These are phyloP conservation scores for Arrhopalites spinosus DNA, from an alignment of 2,888 invertebrate species.

Conservation along the genomic window DNA sequence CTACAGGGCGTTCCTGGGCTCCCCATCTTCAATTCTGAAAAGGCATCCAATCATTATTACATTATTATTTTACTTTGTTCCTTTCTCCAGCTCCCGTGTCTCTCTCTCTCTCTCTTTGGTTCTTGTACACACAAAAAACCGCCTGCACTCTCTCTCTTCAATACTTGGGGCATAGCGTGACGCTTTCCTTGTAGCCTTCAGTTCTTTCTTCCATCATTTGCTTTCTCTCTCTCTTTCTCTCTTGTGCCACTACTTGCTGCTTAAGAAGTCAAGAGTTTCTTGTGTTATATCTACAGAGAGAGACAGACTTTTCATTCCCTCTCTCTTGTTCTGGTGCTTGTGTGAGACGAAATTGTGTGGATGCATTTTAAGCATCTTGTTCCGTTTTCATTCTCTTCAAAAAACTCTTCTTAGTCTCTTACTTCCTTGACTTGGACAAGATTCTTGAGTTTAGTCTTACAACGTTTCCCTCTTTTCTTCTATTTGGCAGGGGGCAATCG, in stretches of 20 bases:
- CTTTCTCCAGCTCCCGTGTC: background rate
- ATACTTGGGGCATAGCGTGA: background rate
- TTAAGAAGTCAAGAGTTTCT: conserved; percentile 1
- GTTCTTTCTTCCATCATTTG: background rate
- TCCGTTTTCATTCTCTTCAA: conserved; percentile 9
- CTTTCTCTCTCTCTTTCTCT: background rate
- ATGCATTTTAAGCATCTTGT: conserved; percentile 10
- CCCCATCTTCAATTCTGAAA: background rate
- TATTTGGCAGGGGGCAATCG: background rate
- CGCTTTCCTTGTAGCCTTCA: background rate
- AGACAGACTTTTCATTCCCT: background rate
- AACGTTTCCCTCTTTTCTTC: conserved; percentile 21
- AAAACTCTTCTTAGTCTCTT: background rate
- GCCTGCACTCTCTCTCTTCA: background rate
- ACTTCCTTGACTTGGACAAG: background rate
- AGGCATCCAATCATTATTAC: conserved; percentile 23
- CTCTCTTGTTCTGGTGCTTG: background rate
- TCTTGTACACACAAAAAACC: background rate
- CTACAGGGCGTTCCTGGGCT: conserved; percentile 5
- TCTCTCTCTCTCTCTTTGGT: background rate
- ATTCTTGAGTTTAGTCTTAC: background rate
- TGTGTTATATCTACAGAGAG: background rate
- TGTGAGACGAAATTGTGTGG: background rate
- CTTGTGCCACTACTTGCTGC: background rate
- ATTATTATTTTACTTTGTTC: conserved; percentile 23